Evolutionary conservation across 2,113 vertebrate genomes (phyloP).

Genomic region (Athene noctua): DNA sequence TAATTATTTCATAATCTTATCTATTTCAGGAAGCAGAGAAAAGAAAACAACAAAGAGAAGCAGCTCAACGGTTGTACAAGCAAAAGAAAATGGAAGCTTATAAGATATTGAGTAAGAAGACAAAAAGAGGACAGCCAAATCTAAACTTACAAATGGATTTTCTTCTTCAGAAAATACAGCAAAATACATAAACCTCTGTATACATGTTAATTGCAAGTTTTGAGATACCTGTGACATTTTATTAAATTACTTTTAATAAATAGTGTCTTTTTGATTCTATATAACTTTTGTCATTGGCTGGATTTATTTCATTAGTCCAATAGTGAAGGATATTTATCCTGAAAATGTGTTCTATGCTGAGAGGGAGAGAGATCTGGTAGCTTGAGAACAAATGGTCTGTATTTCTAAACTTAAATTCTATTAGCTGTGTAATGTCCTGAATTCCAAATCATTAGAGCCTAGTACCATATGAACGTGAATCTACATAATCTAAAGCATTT

Average conservation of each 20-base stretch:
- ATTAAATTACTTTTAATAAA: not conserved
- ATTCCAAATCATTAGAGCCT: not conserved
- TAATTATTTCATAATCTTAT: not conserved
- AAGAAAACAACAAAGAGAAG: slow-evolving; percentile 83
- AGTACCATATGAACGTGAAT: not conserved
- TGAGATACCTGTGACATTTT: not conserved
- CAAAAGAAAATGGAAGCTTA: slow-evolving; percentile 89
- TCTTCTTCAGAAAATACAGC: slow-evolving; percentile 93
- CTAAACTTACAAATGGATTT: slow-evolving; percentile 95
- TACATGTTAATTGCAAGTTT: not conserved
- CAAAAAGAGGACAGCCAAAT: slow-evolving; percentile 94
- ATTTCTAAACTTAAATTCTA: not conserved
- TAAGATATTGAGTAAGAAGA: slow-evolving; percentile 90
- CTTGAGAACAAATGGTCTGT: not conserved
- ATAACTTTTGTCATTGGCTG: not conserved
- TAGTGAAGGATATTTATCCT: not conserved
- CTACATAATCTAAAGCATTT: not conserved
- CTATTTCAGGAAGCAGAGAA: slow-evolving; percentile 81
- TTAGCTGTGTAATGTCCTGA: not conserved
- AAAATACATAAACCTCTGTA: slow-evolving; percentile 45
- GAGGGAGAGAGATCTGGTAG: not conserved
- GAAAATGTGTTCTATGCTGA: not conserved
- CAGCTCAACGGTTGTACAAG: slow-evolving; percentile 84
- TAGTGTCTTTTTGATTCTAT: not conserved
- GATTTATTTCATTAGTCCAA: not conserved